Evolutionary conservation across 2,113 vertebrate species (phyloP).

Genomic region (Saguinus imperator): DNA sequence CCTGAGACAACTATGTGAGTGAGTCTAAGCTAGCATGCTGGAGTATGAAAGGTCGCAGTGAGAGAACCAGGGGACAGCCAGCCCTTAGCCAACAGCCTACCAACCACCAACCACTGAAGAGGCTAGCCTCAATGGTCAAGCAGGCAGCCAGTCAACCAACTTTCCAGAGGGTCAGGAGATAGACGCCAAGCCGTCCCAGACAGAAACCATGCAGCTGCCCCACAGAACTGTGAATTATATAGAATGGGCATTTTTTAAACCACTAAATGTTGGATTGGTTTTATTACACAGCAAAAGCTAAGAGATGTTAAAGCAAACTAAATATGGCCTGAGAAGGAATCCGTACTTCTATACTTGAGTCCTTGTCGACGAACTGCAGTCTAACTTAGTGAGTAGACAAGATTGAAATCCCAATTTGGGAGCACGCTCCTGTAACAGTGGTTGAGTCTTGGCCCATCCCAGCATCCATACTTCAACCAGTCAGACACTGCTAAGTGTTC

Average conservation of each 20-base stretch:
- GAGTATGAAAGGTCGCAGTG: background rate
- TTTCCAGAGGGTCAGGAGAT: background rate
- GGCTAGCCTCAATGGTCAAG: background rate
- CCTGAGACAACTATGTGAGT: background rate
- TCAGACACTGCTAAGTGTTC: no score
- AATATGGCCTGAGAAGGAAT: no score
- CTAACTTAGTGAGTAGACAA: no score
- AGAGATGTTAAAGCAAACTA: no score
- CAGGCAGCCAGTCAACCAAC: no score
- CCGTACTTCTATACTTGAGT: no score
- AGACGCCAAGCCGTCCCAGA: no score
- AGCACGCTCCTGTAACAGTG: no score
- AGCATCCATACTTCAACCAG: no score
- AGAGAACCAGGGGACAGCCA: background rate
- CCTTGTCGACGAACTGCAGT: no score
- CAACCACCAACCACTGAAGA: rapidly evolving
- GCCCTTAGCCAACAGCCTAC: background rate
- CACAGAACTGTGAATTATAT: background rate
- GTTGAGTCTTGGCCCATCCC: no score
- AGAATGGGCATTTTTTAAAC: background rate
- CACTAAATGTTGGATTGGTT: background rate
- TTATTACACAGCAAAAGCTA: background rate
- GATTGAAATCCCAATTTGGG: no score
- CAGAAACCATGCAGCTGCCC: background rate
- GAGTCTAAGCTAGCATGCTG: background rate